Evolutionary conservation across 2,797 vertebrate species (phyloP).

Genomic region (Esox masquinongy): DNA sequence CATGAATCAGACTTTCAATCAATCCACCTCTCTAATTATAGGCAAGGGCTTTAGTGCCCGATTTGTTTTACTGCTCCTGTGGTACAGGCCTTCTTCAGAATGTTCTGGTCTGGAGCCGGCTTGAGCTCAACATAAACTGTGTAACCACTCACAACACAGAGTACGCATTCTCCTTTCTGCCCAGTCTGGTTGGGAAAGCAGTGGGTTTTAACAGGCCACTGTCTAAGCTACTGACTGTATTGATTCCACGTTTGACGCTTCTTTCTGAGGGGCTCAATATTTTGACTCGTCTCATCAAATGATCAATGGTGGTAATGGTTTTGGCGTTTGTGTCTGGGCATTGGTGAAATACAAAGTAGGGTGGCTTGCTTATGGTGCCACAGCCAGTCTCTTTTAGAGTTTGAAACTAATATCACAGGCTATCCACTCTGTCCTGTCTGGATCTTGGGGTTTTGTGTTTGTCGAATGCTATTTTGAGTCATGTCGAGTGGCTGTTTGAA

Average conservation of each 20-base stretch:
- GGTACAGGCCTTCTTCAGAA: conserved; percentile 30
- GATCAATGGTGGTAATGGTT: neutral
- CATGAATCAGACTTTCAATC: conserved; percentile 52
- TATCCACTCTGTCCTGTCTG: neutral
- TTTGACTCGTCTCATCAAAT: neutral
- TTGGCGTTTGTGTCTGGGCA: conserved; percentile 4
- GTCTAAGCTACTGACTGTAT: neutral
- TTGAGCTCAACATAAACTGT: conserved; percentile 10
- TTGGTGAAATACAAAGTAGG: neutral
- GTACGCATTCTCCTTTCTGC: neutral
- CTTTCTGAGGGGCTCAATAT: neutral
- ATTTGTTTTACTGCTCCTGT: conserved; percentile 44
- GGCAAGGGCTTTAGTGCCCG: conserved; percentile 38
- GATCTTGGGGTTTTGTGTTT: neutral
- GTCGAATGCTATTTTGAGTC: neutral
- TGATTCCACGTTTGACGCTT: neutral
- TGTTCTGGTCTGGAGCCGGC: conserved; percentile 14
- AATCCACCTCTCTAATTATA: conserved; percentile 53
- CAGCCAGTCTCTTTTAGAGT: neutral
- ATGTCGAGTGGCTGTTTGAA: conserved; percentile 2
- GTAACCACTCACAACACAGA: conserved; percentile 16
- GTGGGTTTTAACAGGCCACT: neutral
- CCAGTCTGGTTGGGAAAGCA: neutral
- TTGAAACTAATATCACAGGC: neutral
- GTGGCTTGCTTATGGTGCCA: neutral